phyloP scores from a whole-genome alignment of 1,140 invertebrate species.

The Drosophila subobscura region DNA sequence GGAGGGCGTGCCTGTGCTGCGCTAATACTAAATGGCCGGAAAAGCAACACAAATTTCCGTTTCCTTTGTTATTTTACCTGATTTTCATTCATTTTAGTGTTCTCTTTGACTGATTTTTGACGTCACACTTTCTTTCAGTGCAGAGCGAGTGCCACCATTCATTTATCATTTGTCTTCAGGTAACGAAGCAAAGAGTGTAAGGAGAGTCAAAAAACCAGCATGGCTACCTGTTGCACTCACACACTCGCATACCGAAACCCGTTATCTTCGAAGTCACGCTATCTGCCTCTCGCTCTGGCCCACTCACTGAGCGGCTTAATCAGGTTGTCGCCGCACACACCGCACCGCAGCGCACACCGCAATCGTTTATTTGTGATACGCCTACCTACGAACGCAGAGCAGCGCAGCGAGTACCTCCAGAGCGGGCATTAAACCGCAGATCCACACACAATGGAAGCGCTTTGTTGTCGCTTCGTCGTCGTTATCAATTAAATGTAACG shows the following conservation, averaged over 20 bases:
- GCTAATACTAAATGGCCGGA: constrained; percentile 21
- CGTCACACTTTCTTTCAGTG: no score
- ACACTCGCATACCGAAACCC: constrained; percentile 47
- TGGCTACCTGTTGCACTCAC: constrained; percentile 68
- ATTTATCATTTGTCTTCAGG: constrained; percentile 8
- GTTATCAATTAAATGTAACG: constrained; percentile 78
- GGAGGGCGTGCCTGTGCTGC: neutral
- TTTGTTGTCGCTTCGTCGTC: constrained; percentile 65
- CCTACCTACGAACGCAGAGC: constrained; percentile 54
- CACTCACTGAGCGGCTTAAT: constrained; percentile 25
- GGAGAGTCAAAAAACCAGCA: constrained; percentile 24
- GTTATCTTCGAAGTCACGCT: constrained; percentile 62
- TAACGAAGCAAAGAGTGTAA: constrained; percentile 5
- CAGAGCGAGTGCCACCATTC: no score
- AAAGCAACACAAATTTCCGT: constrained; percentile 66
- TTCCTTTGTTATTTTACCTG: constrained; percentile 77
- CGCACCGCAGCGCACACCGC: no score
- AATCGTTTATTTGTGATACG: constrained; percentile 37
- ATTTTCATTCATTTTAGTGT: neutral
- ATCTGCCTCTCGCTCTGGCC: constrained; percentile 29
- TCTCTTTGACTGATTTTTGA: no score
- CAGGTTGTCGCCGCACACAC: constrained; percentile 30
- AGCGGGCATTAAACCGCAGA: constrained; percentile 58
- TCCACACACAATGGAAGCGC: constrained; percentile 53
- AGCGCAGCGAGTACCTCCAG: constrained; percentile 23